Conservation (phyloP, 2,797 vertebrate species). For the Discoglossus pictus region DNA sequence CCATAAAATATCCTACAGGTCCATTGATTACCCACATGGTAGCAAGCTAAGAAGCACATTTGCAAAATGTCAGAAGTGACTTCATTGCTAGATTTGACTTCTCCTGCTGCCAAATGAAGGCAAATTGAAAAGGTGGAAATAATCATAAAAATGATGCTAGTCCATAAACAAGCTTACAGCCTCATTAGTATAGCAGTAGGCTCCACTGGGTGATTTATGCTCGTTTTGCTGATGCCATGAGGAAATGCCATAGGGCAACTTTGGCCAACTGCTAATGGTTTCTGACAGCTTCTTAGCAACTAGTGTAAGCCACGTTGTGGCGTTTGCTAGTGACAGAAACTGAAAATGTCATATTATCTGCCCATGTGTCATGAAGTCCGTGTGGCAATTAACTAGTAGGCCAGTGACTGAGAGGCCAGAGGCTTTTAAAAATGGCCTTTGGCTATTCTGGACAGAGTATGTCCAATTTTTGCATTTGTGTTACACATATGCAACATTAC, state of each 20-base stretch:
- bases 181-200: conserved; percentile 94
- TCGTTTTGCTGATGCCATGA: conserved; percentile 87
- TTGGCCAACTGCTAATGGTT: conserved; percentile 91
- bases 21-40: conserved; percentile 66
- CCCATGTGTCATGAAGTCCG: conserved; percentile 83
- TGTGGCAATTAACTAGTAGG: conserved; percentile 97
- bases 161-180: conserved; percentile 90
- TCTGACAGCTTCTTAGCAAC: conserved; percentile 97
- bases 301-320: conserved; percentile 79
- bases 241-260: conserved; percentile 94
- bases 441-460: conserved; percentile 80
- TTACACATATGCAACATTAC: conserved; percentile 60
- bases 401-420: conserved; percentile 93
- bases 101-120: conserved; percentile 73
- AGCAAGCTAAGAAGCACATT: conserved; percentile 76
- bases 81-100: conserved; percentile 73
- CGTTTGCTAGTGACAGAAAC: conserved; percentile 86
- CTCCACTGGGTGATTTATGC: conserved; percentile 84
- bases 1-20: conserved; percentile 67
- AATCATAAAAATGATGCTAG: conserved; percentile 91
- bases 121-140: conserved; percentile 88
- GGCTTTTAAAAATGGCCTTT: conserved; percentile 91
- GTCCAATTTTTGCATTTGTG: conserved; percentile 64
- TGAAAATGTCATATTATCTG: conserved; percentile 90
- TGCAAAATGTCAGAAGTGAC: conserved; percentile 81